A percentile compares a stretch with the other conserved stretches of the same genome.
Evolutionary conservation across 37 sponge, comb jelly and placozoan species (phyloP).

Genomic region (Tethya wilhelma): DNA sequence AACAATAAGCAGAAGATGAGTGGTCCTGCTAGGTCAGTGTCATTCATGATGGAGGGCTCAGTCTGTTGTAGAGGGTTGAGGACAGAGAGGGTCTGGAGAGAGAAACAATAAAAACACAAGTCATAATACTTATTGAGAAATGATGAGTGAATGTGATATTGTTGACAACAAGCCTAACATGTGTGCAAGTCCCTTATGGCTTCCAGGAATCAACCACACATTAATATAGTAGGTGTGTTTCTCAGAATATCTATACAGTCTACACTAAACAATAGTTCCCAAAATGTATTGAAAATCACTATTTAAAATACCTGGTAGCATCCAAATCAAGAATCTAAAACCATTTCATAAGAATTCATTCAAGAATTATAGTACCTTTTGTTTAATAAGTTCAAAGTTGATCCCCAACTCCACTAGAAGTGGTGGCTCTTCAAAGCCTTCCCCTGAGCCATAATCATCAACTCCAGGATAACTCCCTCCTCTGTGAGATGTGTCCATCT

Average conservation of each 20-base stretch:
- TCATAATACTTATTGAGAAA: no score
- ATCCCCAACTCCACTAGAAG: conserved; percentile 94
- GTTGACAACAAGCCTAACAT: no score
- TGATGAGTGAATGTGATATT: no score
- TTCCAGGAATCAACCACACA: no score
- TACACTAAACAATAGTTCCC: not conserved
- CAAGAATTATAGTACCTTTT: conserved; percentile 57
- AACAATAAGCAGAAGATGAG: conserved; percentile 94
- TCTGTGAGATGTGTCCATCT: conserved; percentile 19
- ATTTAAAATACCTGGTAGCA: no score
- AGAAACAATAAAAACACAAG: not conserved
- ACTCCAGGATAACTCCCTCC: not conserved
- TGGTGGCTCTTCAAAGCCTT: conserved; percentile 54
- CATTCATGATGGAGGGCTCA: conserved; percentile 70
- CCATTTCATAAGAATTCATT: not conserved
- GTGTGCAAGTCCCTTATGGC: no score
- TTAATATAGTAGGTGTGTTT: no score
- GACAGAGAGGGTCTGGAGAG: conserved; percentile 76
- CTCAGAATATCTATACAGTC: no score
- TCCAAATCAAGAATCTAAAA: no score
- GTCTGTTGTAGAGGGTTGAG: conserved; percentile 86
- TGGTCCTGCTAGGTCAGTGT: conserved; percentile 97
- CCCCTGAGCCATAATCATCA: not conserved
- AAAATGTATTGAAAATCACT: not conserved
- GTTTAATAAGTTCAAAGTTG: conserved; percentile 84